Evolutionary conservation across 2,113 vertebrate genomes (phyloP).

Genomic region (Ia io): DNA sequence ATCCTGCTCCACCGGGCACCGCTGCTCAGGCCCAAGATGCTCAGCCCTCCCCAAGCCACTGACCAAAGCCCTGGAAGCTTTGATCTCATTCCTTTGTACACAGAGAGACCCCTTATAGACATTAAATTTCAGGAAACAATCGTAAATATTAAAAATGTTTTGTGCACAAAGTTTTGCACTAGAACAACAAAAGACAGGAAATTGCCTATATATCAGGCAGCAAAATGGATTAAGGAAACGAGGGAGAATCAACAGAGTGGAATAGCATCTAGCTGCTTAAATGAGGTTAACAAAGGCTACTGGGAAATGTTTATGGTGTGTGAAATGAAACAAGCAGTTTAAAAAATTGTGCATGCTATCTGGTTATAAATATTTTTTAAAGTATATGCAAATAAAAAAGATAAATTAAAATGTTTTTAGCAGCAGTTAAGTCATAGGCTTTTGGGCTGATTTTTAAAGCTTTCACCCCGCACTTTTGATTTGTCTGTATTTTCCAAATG

Average conservation of each 20-base stretch:
- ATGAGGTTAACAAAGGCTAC: background rate
- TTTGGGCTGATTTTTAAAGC: background rate
- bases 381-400: background rate
- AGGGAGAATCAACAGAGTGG: background rate
- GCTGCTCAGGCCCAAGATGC: background rate
- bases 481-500: conserved; percentile 28
- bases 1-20: background rate
- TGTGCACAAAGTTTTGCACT: background rate
- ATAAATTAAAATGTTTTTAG: conserved; percentile 7
- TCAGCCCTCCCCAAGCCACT: background rate
- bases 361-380: background rate
- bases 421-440: background rate
- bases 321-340: conserved; percentile 31
- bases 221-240: background rate
- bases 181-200: background rate
- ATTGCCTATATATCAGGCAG: background rate
- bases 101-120: background rate
- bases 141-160: background rate
- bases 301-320: conserved; percentile 20
- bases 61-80: background rate
- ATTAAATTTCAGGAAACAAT: background rate
- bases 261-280: conserved; percentile 3
- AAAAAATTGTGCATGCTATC: background rate
- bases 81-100: background rate
- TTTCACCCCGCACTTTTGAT: background rate